These are phyloP conservation scores for Orcinus orca DNA, from an alignment of 2,113 vertebrate species.

Conservation along the genomic window DNA sequence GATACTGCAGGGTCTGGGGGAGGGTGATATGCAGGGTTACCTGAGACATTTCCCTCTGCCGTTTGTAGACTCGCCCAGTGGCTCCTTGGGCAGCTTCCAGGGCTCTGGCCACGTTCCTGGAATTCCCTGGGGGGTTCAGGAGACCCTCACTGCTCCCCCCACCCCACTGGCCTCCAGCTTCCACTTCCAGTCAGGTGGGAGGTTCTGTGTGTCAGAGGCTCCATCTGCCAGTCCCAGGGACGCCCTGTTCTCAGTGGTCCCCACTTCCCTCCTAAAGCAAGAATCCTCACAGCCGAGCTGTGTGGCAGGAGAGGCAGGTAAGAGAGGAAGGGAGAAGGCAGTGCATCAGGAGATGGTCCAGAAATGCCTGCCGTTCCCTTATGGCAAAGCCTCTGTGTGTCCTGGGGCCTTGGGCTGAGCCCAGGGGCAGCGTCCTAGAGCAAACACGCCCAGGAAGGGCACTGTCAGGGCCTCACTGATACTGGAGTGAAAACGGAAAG, in stretches of 20 bases:
- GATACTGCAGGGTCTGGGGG: background rate
- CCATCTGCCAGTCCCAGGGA: background rate
- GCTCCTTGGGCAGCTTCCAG: background rate
- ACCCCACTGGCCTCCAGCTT: background rate
- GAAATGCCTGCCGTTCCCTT: accelerated
- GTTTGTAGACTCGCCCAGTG: accelerated
- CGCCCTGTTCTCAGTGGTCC: background rate
- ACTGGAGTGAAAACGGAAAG: accelerated
- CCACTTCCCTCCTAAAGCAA: background rate
- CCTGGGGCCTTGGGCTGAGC: background rate
- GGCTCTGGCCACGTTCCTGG: background rate
- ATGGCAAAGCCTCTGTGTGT: accelerated
- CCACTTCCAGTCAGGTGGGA: background rate
- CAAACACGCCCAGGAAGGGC: accelerated
- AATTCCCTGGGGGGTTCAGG: background rate
- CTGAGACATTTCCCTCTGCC: background rate
- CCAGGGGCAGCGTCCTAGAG: accelerated
- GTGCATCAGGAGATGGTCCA: accelerated
- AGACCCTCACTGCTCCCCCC: background rate
- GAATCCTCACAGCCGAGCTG: background rate
- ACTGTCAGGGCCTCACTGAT: accelerated
- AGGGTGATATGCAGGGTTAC: accelerated
- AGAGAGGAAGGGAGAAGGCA: background rate
- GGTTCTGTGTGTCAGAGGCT: background rate
- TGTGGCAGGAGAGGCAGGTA: background rate